Conservation (phyloP, 2,888 invertebrate genomes). For the Drosophila lutescens region DNA sequence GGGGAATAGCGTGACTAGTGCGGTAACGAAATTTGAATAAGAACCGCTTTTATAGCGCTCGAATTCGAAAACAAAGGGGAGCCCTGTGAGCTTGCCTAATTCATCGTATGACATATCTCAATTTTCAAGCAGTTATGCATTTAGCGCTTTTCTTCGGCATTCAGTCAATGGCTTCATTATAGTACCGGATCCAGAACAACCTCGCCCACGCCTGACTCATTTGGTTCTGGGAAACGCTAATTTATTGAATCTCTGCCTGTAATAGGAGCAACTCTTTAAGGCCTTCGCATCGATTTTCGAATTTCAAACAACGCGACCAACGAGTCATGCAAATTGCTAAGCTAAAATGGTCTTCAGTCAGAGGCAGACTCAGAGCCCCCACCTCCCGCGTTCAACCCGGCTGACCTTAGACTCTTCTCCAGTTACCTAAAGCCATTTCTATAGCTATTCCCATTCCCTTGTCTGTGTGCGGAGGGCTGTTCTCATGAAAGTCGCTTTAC, state of each 20-base stretch:
- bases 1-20: constrained; percentile 43
- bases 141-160: constrained; percentile 11
- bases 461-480: constrained; percentile 32
- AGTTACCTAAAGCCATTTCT: constrained; percentile 52
- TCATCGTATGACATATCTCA: constrained; percentile 30
- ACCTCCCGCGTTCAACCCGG: not conserved
- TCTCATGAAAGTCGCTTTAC: constrained; percentile 54
- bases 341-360: constrained; percentile 33
- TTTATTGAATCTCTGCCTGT: constrained; percentile 29
- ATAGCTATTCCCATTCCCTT: constrained; percentile 9
- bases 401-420: constrained; percentile 51
- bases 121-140: constrained; percentile 10
- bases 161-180: constrained; percentile 4
- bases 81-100: constrained; percentile 30
- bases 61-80: constrained; percentile 25
- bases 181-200: constrained; percentile 27
- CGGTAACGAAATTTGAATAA: constrained; percentile 39
- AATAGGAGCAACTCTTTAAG: constrained; percentile 41
- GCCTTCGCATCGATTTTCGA: constrained; percentile 37
- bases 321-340: constrained; percentile 30
- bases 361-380: not conserved
- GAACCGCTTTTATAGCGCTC: constrained; percentile 8
- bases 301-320: constrained; percentile 20
- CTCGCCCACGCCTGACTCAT: constrained; percentile 31
- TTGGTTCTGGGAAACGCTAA: constrained; percentile 31